Evolutionary conservation across 2,113 vertebrate genomes (phyloP).

Genomic region (Rhea pennata): DNA sequence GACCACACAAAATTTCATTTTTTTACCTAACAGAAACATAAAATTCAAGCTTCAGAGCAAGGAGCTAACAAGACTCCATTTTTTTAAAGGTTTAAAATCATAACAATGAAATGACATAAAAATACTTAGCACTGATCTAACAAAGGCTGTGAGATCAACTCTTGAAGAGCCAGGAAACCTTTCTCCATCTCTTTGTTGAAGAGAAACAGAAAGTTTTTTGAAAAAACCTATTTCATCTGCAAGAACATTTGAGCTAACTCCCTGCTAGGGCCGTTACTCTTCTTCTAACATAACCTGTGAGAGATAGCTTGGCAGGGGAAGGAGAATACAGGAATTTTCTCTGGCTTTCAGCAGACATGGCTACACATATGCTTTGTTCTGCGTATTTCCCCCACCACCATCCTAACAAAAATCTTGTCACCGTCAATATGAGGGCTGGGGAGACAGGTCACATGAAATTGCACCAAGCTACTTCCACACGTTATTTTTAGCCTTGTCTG

Average conservation of each 20-base stretch:
- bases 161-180: neutral
- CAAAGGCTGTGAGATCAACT: neutral
- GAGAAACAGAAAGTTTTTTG: neutral
- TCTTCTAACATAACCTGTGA: neutral
- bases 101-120: neutral
- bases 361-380: neutral
- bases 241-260: neutral
- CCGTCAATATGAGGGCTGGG: neutral
- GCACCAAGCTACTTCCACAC: constrained; percentile 19
- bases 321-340: neutral
- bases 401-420: neutral
- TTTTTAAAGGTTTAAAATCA: neutral
- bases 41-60: neutral
- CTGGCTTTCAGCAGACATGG: neutral
- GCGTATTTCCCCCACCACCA: neutral
- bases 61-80: neutral
- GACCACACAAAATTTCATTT: neutral
- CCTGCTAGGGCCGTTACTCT: neutral
- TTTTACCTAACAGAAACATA: neutral
- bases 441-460: constrained; percentile 45
- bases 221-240: neutral
- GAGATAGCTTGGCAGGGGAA: neutral
- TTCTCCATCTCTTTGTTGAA: neutral
- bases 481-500: constrained; percentile 62
- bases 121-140: neutral